These are phyloP conservation scores for Pristiophorus japonicus DNA, from an alignment of 2,113 vertebrate species.

Conservation along the genomic window DNA sequence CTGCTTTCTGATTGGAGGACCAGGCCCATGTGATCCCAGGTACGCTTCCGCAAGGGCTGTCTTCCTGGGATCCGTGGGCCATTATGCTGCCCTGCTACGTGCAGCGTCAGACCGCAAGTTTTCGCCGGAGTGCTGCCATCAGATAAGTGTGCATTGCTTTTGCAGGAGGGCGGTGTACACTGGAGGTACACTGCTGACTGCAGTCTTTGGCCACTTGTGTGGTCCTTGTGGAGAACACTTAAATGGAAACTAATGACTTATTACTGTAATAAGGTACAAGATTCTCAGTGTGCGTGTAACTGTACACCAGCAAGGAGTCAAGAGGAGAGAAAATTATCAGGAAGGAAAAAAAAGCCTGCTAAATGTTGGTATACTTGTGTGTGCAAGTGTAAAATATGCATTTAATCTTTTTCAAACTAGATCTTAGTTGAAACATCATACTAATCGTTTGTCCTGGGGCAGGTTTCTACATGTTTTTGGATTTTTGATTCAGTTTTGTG, in stretches of 20 bases:
- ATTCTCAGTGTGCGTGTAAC: background rate
- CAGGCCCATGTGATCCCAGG: too few species aligned
- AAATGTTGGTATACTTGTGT: background rate
- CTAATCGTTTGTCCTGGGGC: background rate
- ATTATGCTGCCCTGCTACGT: too few species aligned
- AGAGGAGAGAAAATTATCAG: background rate
- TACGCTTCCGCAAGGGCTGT: too few species aligned
- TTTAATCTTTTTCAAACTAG: background rate
- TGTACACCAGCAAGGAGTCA: background rate
- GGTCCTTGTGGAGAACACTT: background rate
- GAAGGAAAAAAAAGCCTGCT: background rate
- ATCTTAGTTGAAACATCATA: background rate
- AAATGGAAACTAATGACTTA: background rate
- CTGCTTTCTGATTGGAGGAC: too few species aligned
- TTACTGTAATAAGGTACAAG: background rate
- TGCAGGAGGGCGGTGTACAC: too few species aligned
- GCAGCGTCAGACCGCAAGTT: too few species aligned
- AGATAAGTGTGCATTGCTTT: too few species aligned
- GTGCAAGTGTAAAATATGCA: background rate
- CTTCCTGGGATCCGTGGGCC: too few species aligned
- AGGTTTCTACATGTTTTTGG: background rate
- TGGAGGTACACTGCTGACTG: too few species aligned
- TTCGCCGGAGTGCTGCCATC: too few species aligned
- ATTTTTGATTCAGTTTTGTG: background rate
- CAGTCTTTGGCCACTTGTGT: too few species aligned